Conservation (phyloP, 1,140 invertebrate species). For the Mesaphorura yosii region DNA sequence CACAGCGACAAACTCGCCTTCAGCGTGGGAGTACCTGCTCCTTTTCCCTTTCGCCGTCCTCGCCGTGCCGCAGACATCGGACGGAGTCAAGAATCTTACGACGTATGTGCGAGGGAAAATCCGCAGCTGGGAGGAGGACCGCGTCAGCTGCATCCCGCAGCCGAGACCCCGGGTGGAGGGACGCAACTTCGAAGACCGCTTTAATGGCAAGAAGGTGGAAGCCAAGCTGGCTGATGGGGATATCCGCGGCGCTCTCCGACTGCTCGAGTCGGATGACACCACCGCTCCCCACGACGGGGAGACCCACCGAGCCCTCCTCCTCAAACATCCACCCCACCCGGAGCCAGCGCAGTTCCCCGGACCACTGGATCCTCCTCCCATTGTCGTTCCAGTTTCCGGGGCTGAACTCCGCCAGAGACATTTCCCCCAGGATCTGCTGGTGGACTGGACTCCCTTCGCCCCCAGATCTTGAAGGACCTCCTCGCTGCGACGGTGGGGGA, state of each 20-base stretch:
- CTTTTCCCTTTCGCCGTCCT: constrained; percentile 5
- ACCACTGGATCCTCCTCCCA: background rate
- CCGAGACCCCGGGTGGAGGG: background rate
- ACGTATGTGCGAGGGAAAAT: constrained; percentile 1
- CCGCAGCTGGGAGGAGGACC: background rate
- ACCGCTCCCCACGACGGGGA: background rate
- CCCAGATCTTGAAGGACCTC: constrained; percentile 8
- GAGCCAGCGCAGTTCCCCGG: constrained; percentile 2
- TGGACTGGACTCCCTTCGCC: background rate
- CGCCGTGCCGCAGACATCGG: background rate
- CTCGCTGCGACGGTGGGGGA: background rate
- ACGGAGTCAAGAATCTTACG: constrained; percentile 10
- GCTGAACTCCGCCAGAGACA: background rate
- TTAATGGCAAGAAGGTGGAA: constrained; percentile 3
- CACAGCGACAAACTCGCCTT: background rate
- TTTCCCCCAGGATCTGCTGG: constrained; percentile 4
- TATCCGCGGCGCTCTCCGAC: constrained; percentile 5
- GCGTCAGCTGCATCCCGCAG: background rate
- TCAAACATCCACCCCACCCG: constrained; percentile 7
- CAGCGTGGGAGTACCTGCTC: constrained; percentile 1
- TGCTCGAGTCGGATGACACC: constrained; percentile 2
- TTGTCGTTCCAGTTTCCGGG: background rate
- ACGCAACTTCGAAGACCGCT: background rate
- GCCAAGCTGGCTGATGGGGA: constrained; percentile 8
- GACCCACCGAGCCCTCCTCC: background rate